Conservation (phyloP, 2,113 vertebrate species). For the Gymnorhina tibicen region DNA sequence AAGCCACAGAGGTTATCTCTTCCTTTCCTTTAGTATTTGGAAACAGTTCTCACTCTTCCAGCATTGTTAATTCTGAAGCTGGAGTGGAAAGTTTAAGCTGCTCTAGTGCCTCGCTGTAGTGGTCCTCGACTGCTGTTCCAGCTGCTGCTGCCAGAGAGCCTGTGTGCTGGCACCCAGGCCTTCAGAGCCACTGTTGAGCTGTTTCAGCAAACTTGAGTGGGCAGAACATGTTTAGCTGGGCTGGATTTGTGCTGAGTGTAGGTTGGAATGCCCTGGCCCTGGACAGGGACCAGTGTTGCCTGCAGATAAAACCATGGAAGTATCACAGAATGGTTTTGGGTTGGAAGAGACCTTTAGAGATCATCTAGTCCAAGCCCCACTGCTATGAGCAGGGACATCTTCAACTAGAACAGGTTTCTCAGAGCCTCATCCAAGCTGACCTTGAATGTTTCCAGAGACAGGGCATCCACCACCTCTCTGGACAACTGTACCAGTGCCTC, state of each 20-base stretch:
- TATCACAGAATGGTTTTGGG: background rate
- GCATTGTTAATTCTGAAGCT: background rate
- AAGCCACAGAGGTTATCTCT: background rate
- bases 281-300: background rate
- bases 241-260: background rate
- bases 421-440: background rate
- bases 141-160: background rate
- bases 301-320: background rate
- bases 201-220: background rate
- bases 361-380: background rate
- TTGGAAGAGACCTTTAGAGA: background rate
- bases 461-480: background rate
- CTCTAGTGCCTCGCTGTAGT: background rate
- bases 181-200: background rate
- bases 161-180: background rate
- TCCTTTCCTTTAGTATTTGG: background rate
- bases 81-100: background rate
- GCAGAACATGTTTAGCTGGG: background rate
- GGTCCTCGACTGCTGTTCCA: background rate
- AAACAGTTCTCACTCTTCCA: background rate
- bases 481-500: background rate
- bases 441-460: background rate
- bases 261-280: background rate
- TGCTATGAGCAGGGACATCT: background rate
- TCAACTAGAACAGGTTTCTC: background rate